These are phyloP conservation scores for Hemaris fuciformis DNA, from an alignment of 2,888 invertebrate species.

Conservation along the genomic window DNA sequence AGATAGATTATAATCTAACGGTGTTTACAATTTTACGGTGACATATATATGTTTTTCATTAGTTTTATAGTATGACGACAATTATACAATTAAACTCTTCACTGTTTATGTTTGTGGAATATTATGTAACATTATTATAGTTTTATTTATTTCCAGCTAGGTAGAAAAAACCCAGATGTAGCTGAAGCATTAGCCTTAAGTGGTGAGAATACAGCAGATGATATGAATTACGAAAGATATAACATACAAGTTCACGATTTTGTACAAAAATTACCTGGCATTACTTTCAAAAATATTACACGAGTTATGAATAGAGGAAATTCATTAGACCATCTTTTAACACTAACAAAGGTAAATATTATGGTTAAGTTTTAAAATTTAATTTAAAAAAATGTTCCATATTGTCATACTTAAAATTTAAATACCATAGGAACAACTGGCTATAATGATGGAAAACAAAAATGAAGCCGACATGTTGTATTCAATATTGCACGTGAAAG, in stretches of 20 bases:
- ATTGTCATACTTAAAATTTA: too few relatives aligned
- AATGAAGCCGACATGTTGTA: conserved; percentile 85
- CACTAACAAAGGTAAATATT: conserved; percentile 76
- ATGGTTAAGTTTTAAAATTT: too few relatives aligned
- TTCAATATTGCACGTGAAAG: conserved; percentile 86
- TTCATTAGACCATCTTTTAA: conserved; percentile 84
- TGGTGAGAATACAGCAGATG: conserved; percentile 84
- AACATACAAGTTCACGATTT: conserved; percentile 89
- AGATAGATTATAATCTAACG: too few relatives aligned
- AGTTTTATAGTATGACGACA: too few relatives aligned
- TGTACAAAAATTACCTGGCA: conserved; percentile 92
- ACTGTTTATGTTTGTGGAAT: neutral
- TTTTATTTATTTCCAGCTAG: conserved; percentile 78
- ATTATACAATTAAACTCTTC: too few relatives aligned
- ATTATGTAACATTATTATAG: conserved; percentile 10
- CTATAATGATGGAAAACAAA: conserved; percentile 86
- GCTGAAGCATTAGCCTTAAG: conserved; percentile 87
- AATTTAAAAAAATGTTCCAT: too few relatives aligned
- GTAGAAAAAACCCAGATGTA: conserved; percentile 90
- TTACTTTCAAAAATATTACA: conserved; percentile 92
- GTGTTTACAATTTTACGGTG: too few relatives aligned
- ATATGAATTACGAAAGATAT: conserved; percentile 82
- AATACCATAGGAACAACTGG: conserved; percentile 84
- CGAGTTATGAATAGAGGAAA: conserved; percentile 87
- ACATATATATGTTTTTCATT: too few relatives aligned